phyloP scores from a whole-genome alignment of 2,113 vertebrate genomes.

The Spea multiplicata region DNA sequence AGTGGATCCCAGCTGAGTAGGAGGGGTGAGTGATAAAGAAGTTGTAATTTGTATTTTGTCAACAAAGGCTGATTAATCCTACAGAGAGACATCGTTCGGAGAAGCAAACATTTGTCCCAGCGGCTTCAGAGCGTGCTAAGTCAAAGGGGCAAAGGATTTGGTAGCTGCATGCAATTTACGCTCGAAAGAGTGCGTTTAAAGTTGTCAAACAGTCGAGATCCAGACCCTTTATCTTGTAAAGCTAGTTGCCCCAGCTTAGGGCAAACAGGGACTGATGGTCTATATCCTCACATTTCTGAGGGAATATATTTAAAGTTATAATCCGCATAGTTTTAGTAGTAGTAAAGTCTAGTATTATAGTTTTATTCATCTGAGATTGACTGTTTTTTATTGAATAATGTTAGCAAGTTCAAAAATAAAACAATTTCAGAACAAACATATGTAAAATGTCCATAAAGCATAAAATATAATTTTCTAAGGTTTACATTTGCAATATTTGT shows the following conservation, averaged over 20 bases:
- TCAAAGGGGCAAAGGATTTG: slow-evolving; percentile 62
- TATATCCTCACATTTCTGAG: background rate
- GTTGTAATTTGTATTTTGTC: slow-evolving; percentile 80
- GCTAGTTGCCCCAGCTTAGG: slow-evolving; percentile 62
- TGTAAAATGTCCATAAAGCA: no score
- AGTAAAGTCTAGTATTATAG: no score
- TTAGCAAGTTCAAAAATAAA: background rate
- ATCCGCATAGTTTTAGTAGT: background rate
- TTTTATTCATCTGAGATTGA: no score
- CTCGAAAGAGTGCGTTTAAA: slow-evolving; percentile 71
- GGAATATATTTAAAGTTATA: background rate
- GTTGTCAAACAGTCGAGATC: slow-evolving; percentile 65
- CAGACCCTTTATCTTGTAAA: slow-evolving; percentile 61
- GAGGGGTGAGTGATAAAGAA: slow-evolving; percentile 63
- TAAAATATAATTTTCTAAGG: no score
- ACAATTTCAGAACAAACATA: background rate
- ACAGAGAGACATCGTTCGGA: slow-evolving; percentile 69
- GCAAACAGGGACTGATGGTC: slow-evolving; percentile 54
- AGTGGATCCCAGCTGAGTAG: slow-evolving; percentile 65
- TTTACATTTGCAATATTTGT: no score
- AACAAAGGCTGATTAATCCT: slow-evolving; percentile 79
- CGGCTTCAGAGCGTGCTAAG: slow-evolving; percentile 59
- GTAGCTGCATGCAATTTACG: slow-evolving; percentile 69
- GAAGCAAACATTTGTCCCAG: slow-evolving; percentile 65
- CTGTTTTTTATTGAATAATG: background rate